phyloP scores from a whole-genome alignment of 2,113 vertebrate genomes.

The Nicator chloris region DNA sequence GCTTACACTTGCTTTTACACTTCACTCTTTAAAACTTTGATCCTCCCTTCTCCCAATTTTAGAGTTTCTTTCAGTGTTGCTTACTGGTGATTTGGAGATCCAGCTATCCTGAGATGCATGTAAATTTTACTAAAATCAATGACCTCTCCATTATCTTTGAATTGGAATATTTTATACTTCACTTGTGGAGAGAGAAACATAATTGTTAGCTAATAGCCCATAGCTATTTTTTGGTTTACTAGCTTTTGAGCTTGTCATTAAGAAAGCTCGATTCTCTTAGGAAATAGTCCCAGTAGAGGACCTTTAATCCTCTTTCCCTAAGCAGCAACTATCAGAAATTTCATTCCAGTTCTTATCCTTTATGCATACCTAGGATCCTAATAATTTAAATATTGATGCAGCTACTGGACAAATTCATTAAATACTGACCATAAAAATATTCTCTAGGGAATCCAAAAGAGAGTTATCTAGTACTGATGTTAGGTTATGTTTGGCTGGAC shows the following conservation, averaged over 20 bases:
- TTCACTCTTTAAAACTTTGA: background rate
- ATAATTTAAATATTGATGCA: background rate
- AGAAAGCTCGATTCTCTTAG: background rate
- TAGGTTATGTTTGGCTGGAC: background rate
- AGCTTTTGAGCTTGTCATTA: background rate
- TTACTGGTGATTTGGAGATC: background rate
- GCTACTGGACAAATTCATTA: background rate
- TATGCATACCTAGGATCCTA: background rate
- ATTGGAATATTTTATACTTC: background rate
- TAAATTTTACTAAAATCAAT: background rate
- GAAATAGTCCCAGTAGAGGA: background rate
- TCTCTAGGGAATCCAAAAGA: background rate
- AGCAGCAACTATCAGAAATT: background rate
- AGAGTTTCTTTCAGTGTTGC: background rate
- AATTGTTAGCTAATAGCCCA: background rate
- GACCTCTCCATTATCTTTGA: background rate
- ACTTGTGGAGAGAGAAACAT: background rate
- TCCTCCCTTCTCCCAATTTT: accelerated
- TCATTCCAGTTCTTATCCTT: background rate
- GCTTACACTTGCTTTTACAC: background rate
- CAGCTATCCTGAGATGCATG: background rate
- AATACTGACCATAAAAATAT: background rate
- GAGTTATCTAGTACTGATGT: background rate
- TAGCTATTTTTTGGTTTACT: background rate
- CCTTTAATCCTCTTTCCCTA: background rate